These are phyloP conservation scores for Eutolmus rufibarbis DNA, from an alignment of 2,888 invertebrate genomes.

Conservation along the genomic window DNA sequence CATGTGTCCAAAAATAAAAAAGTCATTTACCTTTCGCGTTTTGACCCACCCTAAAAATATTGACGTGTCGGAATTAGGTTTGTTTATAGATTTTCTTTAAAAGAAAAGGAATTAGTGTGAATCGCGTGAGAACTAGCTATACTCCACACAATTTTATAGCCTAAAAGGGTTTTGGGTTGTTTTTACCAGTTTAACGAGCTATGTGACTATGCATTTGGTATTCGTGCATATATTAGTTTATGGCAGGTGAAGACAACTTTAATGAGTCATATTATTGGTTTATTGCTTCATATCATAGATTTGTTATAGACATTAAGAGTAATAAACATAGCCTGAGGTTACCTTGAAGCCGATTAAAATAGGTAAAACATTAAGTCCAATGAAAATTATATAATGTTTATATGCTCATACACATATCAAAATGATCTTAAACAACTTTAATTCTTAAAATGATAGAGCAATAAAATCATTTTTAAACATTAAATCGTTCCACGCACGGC, in stretches of 20 bases:
- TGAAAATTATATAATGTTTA: neutral
- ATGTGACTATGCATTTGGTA: neutral
- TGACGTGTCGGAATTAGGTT: neutral
- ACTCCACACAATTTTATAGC: neutral
- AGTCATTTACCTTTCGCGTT: neutral
- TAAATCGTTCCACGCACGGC: too few species aligned
- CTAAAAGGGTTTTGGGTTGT: neutral
- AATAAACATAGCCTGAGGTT: neutral
- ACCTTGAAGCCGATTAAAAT: neutral
- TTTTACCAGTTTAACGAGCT: neutral
- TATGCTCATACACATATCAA: too few species aligned
- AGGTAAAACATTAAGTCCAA: neutral
- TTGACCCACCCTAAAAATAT: neutral
- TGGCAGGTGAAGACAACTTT: neutral
- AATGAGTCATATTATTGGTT: neutral
- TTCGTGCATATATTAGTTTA: neutral
- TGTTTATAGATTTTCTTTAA: neutral
- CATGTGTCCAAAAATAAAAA: neutral
- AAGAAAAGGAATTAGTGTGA: neutral
- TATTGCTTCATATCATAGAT: neutral
- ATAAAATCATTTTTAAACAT: too few species aligned
- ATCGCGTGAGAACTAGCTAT: neutral
- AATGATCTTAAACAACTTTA: too few species aligned
- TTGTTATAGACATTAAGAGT: neutral
- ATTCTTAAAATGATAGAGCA: too few species aligned